These are phyloP conservation scores for Euschistus heros DNA, from an alignment of 1,140 invertebrate species.

Conservation along the genomic window DNA sequence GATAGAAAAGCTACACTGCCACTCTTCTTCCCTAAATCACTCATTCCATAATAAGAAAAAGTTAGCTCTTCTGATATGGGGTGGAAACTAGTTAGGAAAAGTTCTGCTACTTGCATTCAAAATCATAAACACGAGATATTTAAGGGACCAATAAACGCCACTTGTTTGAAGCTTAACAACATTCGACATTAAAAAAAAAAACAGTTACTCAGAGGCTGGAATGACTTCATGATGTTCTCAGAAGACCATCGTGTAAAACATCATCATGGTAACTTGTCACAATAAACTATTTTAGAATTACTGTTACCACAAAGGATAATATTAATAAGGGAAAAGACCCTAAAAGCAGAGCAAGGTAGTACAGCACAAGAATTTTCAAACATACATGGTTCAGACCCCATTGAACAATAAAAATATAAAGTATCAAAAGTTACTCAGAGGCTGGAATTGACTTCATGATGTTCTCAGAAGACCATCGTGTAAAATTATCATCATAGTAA, in stretches of 20 bases:
- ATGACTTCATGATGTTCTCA: neutral
- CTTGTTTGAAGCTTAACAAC: no score
- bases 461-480: constrained; percentile 3
- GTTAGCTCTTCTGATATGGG: neutral
- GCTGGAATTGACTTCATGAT: neutral
- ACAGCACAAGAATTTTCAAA: neutral
- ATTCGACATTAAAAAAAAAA: no score
- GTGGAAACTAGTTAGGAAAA: neutral
- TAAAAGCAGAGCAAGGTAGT: neutral
- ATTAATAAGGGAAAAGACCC: neutral
- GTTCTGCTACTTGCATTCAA: neutral
- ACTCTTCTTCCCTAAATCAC: neutral
- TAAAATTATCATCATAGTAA: neutral
- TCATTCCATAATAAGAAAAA: neutral
- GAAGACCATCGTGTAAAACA: neutral
- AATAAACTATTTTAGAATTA: neutral
- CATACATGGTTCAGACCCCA: neutral
- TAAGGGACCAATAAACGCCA: no score
- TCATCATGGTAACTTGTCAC: neutral
- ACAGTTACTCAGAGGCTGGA: neutral
- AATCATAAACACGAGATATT: no score
- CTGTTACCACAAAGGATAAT: neutral
- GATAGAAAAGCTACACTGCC: no score
- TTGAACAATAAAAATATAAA: neutral
- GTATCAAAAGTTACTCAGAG: neutral